Evolutionary conservation across 2,113 vertebrate species (phyloP).

Genomic region (Pomatostomus ruficeps): DNA sequence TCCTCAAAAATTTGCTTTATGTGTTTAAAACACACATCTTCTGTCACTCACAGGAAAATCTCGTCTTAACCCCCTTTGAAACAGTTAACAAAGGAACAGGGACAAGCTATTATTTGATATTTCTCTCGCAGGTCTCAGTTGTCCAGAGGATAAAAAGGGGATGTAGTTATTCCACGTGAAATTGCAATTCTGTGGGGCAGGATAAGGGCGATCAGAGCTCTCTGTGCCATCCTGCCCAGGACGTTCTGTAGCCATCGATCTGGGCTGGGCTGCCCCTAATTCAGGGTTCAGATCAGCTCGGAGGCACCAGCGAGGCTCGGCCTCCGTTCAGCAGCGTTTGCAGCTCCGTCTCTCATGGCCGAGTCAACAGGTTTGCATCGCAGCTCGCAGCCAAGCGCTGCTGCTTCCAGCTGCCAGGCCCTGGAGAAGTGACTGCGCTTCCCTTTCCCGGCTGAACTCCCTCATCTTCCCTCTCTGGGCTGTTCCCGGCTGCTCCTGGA

Average conservation of each 20-base stretch:
- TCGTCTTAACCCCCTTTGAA: not conserved
- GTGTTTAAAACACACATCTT: not conserved
- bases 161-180: slow-evolving; percentile 11
- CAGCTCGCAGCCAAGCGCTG: not conserved
- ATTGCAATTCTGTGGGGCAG: not conserved
- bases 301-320: not conserved
- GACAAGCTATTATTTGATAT: not conserved
- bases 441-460: not conserved
- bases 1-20: not conserved
- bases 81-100: not conserved
- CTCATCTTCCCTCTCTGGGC: not conserved
- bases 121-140: not conserved
- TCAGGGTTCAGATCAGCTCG: not conserved
- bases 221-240: not conserved
- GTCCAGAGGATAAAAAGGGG: not conserved
- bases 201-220: not conserved
- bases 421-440: not conserved
- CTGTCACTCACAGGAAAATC: not conserved
- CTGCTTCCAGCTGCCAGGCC: not conserved
- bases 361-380: slow-evolving; percentile 18
- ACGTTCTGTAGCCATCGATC: not conserved
- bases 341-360: not conserved
- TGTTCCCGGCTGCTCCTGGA: not conserved
- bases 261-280: not conserved
- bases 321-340: not conserved